These are phyloP conservation scores for Samia ricini DNA, from an alignment of 1,140 invertebrate genomes.

Conservation along the genomic window DNA sequence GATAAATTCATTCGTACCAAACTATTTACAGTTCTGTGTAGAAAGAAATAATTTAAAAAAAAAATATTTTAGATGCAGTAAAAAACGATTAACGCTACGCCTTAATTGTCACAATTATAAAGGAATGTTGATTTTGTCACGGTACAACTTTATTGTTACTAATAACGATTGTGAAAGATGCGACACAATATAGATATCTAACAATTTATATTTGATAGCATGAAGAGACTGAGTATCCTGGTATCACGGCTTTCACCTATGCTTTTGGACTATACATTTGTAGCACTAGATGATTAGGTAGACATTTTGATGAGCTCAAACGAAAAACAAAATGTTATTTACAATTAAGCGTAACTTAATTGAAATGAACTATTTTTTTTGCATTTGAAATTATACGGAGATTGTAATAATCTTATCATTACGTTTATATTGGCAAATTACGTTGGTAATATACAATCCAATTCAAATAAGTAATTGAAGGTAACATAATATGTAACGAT, in stretches of 20 bases:
- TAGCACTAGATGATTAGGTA: too few species aligned
- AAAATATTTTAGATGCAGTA: background rate
- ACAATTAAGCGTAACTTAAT: too few species aligned
- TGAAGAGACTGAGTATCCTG: too few species aligned
- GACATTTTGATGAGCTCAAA: too few species aligned
- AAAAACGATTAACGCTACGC: background rate
- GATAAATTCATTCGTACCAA: conserved; percentile 46
- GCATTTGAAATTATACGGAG: background rate
- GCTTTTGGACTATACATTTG: too few species aligned
- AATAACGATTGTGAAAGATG: background rate
- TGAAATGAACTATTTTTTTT: background rate
- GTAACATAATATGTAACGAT: too few species aligned
- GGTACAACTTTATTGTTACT: background rate
- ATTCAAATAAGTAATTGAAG: too few species aligned
- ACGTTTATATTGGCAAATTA: too few species aligned
- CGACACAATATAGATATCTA: background rate
- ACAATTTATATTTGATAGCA: too few species aligned
- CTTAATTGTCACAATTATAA: conserved; percentile 6
- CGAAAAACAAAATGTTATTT: too few species aligned
- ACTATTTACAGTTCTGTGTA: conserved; percentile 29
- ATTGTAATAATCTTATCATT: background rate
- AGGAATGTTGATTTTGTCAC: conserved; percentile 8
- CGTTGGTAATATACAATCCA: too few species aligned
- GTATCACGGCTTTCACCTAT: too few species aligned
- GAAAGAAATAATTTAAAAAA: background rate